Evolutionary conservation across 2,888 invertebrate genomes (phyloP).

Genomic region (Lumbricus terrestris): DNA sequence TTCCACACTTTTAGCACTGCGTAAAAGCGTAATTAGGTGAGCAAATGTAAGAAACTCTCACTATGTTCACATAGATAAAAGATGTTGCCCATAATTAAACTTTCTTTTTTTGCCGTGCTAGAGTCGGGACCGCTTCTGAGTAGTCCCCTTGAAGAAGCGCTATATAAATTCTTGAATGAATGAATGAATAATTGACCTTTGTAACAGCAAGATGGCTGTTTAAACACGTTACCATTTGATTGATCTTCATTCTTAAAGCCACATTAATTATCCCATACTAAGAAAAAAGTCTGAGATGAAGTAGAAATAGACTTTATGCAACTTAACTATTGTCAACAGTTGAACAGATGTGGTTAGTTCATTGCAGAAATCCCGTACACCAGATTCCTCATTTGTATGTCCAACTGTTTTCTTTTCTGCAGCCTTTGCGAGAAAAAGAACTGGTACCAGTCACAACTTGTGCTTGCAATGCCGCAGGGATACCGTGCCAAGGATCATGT

Average conservation of each 20-base stretch:
- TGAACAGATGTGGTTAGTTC: background rate
- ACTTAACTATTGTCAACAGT: background rate
- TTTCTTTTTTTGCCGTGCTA: no score
- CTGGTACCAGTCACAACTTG: slow-evolving; percentile 61
- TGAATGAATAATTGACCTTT: background rate
- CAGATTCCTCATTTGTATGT: background rate
- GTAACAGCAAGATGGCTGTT: background rate
- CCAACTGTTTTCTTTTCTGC: slow-evolving; percentile 10
- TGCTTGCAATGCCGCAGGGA: slow-evolving; percentile 62
- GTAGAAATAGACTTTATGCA: background rate
- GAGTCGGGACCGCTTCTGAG: no score
- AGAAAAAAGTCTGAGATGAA: no score
- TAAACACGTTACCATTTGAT: background rate
- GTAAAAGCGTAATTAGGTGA: no score
- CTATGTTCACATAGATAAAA: background rate
- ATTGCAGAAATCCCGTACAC: background rate
- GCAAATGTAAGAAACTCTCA: background rate
- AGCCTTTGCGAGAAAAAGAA: slow-evolving; percentile 61
- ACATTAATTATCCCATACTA: background rate
- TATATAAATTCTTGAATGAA: no score
- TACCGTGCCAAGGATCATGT: slow-evolving; percentile 61
- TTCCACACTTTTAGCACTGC: no score
- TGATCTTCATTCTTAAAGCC: background rate
- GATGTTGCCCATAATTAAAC: no score
- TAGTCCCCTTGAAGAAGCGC: no score